Base-by-base conservation (phyloP, 2,888 invertebrate genomes). In the Acronicta psi region DNA sequence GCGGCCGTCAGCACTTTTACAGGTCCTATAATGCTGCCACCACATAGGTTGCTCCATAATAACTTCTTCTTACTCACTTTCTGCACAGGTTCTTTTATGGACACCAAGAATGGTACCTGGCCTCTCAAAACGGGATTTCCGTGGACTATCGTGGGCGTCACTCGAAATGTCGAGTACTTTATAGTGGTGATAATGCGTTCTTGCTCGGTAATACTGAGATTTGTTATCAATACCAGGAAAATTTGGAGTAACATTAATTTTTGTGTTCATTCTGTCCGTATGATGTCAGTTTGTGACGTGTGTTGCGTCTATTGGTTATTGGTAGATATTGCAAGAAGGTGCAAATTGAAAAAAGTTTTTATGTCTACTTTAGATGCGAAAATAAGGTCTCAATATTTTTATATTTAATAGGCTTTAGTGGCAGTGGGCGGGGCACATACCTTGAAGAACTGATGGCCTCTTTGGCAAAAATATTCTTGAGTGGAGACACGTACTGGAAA, bases 41-140 rank as follows among this genome's bases (percentile, higher is more conserved):
- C 68, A 20, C 68, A 69, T n/a, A 58, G n/a, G 38, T 65, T 60
- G 0, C 9, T 20, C 68, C 68, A 69, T 17, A 59, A n/a, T 0
- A 5, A 14, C 5, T 36, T 56, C n/a, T 47, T 36, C 4, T 13
- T 18, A 14, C 31, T 23, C 5, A 34, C 10, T 23, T 45, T 57
- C 2, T 31, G 11, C 2, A 53, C 5, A 0, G 37, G 17, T 10
- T 45, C 37, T 44, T 69, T 54, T 7, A 80, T 47, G 0, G 81
- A 79, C 0, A 81, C 75, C 2, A 82, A 18, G 44, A 61, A 82
- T 0, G 80, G 80, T 4, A 81, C 38, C 14, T 77, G 62, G 1
- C 70, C 73, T 6, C 17, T 56, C 14, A 36, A 34, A 0, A 59
- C 68, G 0, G 47, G 25, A 17, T 36, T 43, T 0, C 81, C 81